These are phyloP conservation scores for Metellina segmentata DNA, from an alignment of 2,888 invertebrate genomes.

Conservation along the genomic window DNA sequence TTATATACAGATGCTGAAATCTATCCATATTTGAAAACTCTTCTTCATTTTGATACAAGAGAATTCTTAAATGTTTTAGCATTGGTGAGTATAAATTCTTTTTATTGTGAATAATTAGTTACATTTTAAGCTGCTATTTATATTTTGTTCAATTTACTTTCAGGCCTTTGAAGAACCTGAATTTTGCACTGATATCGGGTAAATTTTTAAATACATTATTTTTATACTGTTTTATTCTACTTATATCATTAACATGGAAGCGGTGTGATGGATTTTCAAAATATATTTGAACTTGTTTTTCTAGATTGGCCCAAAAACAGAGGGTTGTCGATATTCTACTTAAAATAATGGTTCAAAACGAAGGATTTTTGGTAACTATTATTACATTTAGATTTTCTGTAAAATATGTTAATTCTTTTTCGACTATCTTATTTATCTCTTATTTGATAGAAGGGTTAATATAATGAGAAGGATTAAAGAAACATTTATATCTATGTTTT, in stretches of 20 bases:
- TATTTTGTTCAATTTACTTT: constrained; percentile 53
- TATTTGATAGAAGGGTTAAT: too few relatives aligned
- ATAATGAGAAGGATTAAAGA: too few relatives aligned
- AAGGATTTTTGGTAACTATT: constrained; percentile 85
- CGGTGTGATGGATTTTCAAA: not conserved
- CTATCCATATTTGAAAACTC: constrained; percentile 83
- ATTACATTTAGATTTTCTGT: too few relatives aligned
- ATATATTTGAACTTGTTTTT: not conserved
- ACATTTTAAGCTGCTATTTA: not conserved
- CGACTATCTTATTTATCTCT: too few relatives aligned
- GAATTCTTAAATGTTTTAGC: constrained; percentile 93
- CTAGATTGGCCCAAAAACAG: constrained; percentile 84
- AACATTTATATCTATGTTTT: too few relatives aligned
- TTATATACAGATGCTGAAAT: constrained; percentile 78
- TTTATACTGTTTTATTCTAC: not conserved
- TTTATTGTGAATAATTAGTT: not conserved
- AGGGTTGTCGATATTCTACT: constrained; percentile 89
- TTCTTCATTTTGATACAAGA: constrained; percentile 90
- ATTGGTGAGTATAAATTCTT: constrained; percentile 81
- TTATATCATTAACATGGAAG: not conserved
- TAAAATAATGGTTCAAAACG: constrained; percentile 86
- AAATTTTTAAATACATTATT: constrained; percentile 63
- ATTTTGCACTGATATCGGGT: constrained; percentile 85
- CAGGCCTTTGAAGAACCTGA: constrained; percentile 90
- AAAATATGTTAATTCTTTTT: too few relatives aligned